Base-by-base conservation (phyloP, 2,888 invertebrate species). In the Agonopterix subpropinquella region DNA sequence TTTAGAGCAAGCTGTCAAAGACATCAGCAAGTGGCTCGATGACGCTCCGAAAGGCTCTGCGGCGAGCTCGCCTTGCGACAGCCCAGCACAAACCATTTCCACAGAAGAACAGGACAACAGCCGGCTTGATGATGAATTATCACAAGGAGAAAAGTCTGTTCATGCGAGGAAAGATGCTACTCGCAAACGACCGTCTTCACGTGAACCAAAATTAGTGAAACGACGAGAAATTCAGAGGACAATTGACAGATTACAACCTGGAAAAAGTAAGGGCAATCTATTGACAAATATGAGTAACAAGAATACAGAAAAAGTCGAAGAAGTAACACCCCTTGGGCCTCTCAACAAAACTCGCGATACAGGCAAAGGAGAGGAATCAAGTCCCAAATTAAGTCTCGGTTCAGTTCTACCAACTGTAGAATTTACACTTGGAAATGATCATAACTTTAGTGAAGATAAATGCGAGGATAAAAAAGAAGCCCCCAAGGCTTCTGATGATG, bases 21-120 rank as follows among this genome's bases (percentile, higher is more conserved):
- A 96, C 71, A 95, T 96, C 42, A 96, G 95, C 71, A 95, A 95
- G 65, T 96, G 96, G 95, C 80, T 96, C 52, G 95, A 96, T 65
- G 95, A 95, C 62, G 94, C 95, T 0, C 95, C 96, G 0, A 92
- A 92, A 59, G 91, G 92, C 54, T 91, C 93, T 0, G 93, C 92
- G 61, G 92, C 92, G 56, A 95, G 94, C 61, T 95, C 95, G 1
- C 94, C 95, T 0, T 93, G 92, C 7, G 94, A 93, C 64, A 95
- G 94, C 74, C 95, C 95, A 0, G 91, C 93, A 2, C 91, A 91
- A 53, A 91, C 92, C 43, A 89, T 91, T 55, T 84, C 88, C 41
- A 84, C 92, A 2, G 92, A 94, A 67, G 92, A 93, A 61, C 76
- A 80, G 67, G 70, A 91, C 71, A 71, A 87, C 75, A 73, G 81